Base-by-base conservation (phyloP, 2,888 invertebrate genomes). In the Drosophila borborema region DNA sequence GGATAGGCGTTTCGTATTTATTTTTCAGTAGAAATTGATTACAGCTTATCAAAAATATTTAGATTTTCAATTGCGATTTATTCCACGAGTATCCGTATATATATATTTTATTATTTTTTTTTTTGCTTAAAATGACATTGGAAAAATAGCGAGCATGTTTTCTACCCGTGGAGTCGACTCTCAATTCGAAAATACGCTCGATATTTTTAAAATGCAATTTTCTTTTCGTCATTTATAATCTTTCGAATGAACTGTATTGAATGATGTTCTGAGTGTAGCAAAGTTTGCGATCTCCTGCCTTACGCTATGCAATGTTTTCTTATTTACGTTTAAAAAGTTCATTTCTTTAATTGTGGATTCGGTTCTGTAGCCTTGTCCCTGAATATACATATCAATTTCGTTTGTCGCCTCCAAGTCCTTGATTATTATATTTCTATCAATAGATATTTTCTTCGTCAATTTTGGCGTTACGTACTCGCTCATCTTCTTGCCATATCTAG, bases 401-500 rank as follows among this genome's bases (percentile, higher is more conserved):
- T 41, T 3, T 0, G 1, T n/a, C 2, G 77, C 72, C 10, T 4
- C 1, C n/a, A 41, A 8, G 31, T 41, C 31, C 4, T 18, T 56
- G 12, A 12, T 6, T 18, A 31, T 5, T 5, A 41, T 1, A 1
- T 18, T 8, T 0, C 14, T n/a, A 41, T 56, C 41, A 9, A 31
- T 7, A 28, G 28, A 2, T 16, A 20, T 2, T 0, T 0, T 1
- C 2, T 53, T 20, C 7, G 23, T 2, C 14, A 8, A 8, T 1
- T 3, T 12, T 6, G 60, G n/a, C 64, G 76, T 67, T 1, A 62
- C 0, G 2, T 14, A 0, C 0, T 77, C 80, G 34, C 67, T 67
- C 77, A 80, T 36, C 14, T 72, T 78, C 28, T 14, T 64, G 1
- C 77, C 77, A 41, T 72, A 28, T 14, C 34, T 78, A 23, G 80